Conservation (phyloP, 2,797 vertebrate species). For the Spinus pinus region DNA sequence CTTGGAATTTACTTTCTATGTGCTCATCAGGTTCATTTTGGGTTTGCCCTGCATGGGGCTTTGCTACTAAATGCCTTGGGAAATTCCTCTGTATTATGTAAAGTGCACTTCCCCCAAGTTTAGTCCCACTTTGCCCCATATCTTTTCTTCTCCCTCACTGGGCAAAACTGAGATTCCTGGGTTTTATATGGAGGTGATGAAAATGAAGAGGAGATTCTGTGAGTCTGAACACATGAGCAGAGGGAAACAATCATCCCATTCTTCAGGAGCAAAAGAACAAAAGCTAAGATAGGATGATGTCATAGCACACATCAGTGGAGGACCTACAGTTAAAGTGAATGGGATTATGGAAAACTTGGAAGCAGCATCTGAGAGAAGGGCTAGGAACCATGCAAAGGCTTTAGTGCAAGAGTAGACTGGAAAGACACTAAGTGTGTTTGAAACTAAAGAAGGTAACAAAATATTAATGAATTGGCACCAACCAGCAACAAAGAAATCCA, state of each 20-base stretch:
- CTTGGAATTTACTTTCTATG: not conserved
- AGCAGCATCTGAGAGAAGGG: not conserved
- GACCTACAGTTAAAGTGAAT: not conserved
- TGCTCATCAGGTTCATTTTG: not conserved
- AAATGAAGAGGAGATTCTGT: not conserved
- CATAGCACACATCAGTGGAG: not conserved
- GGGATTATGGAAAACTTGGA: not conserved
- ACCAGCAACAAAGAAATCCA: constrained; percentile 34
- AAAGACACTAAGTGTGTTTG: not conserved
- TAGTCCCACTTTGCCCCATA: not conserved
- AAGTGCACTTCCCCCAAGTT: not conserved
- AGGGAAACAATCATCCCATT: not conserved
- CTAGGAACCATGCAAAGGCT: not conserved
- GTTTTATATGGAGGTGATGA: not conserved
- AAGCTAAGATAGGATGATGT: not conserved
- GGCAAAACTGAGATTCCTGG: not conserved
- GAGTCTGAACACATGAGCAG: not conserved
- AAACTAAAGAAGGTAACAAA: constrained; percentile 32
- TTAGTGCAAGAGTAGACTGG: not conserved
- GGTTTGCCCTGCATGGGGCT: not conserved
- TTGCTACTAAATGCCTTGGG: not conserved
- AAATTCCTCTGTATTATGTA: not conserved
- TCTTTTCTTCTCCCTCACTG: not conserved
- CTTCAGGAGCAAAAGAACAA: not conserved
- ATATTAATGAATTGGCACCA: constrained; percentile 46